A percentile compares a stretch with the other conserved stretches of the same genome.
These are phyloP conservation scores for Drosophila nannoptera DNA, from an alignment of 1,140 invertebrate genomes.

Conservation along the genomic window DNA sequence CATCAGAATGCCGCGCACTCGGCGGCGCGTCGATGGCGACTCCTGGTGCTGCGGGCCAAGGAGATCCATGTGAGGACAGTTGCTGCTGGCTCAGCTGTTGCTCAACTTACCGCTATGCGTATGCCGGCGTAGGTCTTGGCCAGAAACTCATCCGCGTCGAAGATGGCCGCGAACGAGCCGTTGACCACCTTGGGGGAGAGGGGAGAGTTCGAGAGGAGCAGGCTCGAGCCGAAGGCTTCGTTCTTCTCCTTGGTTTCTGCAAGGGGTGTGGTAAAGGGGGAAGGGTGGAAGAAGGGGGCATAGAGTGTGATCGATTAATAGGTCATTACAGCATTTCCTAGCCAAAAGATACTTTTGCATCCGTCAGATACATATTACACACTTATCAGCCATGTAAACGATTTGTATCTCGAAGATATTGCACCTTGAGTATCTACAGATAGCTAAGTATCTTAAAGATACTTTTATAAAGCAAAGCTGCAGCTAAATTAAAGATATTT, in stretches of 20 bases:
- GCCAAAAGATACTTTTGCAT: not conserved
- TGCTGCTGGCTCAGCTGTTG: no score
- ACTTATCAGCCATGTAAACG: no score
- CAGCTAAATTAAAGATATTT: no score
- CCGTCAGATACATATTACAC: not conserved
- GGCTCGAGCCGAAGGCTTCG: slow-evolving; percentile 94
- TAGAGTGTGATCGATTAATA: no score
- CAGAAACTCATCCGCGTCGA: slow-evolving; percentile 92
- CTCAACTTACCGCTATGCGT: slow-evolving; percentile 65
- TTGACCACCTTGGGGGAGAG: slow-evolving; percentile 99
- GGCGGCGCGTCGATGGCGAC: slow-evolving; percentile 86
- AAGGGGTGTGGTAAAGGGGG: no score
- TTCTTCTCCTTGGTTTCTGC: slow-evolving; percentile 89
- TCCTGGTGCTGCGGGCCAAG: slow-evolving; percentile 65
- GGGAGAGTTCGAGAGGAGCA: slow-evolving; percentile 94
- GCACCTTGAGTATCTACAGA: no score
- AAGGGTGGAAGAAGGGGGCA: no score
- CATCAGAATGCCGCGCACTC: slow-evolving; percentile 92
- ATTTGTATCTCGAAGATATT: no score
- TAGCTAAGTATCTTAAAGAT: no score
- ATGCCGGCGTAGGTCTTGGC: slow-evolving; percentile 90
- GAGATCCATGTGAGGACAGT: not conserved
- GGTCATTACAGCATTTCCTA: not conserved
- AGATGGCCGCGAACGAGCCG: slow-evolving; percentile 96
- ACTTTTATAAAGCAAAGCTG: no score